These are phyloP conservation scores for Microtus pennsylvanicus DNA, from an alignment of 2,113 vertebrate species.

Conservation along the genomic window DNA sequence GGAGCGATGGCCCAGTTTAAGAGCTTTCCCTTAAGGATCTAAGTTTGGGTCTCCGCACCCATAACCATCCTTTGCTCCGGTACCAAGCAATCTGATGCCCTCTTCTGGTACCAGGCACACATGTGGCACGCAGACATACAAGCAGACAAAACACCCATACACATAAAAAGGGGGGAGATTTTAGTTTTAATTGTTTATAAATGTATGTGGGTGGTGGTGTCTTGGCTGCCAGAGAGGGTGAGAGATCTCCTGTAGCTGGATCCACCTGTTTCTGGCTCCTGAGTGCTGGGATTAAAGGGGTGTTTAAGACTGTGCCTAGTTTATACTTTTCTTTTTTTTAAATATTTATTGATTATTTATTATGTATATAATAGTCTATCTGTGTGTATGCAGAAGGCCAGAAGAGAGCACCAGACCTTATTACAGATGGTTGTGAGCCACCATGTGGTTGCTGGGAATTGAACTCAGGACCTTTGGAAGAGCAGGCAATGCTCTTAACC, in stretches of 20 bases:
- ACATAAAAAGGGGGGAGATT: background rate
- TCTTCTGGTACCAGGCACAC: background rate
- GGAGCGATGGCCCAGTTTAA: background rate
- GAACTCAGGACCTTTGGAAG: too few relatives aligned
- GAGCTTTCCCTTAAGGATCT: background rate
- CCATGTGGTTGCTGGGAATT: too few relatives aligned
- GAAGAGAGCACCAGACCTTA: too few relatives aligned
- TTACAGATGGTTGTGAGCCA: too few relatives aligned
- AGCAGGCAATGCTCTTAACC: too few relatives aligned
- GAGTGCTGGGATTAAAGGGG: background rate
- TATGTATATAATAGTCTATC: too few relatives aligned
- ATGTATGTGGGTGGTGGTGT: background rate
- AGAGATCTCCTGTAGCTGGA: background rate
- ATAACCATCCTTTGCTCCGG: background rate
- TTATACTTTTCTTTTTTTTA: background rate
- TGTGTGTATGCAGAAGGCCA: too few relatives aligned
- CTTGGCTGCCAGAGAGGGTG: background rate
- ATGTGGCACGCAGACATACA: background rate
- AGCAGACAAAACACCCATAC: background rate
- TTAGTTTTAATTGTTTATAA: background rate
- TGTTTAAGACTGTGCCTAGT: background rate
- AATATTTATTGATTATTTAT: too few relatives aligned
- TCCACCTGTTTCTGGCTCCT: background rate
- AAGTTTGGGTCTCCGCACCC: background rate
- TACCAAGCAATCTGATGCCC: background rate